Evolutionary conservation across 2,888 invertebrate genomes (phyloP).

Genomic region (Dilophus febrilis): DNA sequence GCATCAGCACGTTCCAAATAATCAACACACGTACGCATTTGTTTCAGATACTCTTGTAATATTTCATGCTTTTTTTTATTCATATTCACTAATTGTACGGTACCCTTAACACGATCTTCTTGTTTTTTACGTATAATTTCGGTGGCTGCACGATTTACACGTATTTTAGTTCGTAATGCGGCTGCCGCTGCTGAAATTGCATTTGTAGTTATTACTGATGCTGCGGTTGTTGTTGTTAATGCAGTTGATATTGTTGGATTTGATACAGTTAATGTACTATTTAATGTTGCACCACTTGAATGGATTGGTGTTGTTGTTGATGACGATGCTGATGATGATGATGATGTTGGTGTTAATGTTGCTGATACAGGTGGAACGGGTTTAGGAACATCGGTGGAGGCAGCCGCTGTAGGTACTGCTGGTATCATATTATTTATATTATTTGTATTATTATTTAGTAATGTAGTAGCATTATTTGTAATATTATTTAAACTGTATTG

Average conservation of each 20-base stretch:
- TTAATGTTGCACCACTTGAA: no score
- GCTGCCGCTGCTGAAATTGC: slow-evolving; percentile 8
- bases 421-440: slow-evolving; percentile 16
- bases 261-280: no score
- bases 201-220: slow-evolving; percentile 12
- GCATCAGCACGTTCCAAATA: slow-evolving; percentile 59
- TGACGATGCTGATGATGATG: no score
- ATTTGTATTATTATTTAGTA: slow-evolving; percentile 17
- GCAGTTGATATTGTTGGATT: no score
- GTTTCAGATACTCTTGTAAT: slow-evolving; percentile 74
- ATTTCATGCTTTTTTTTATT: slow-evolving; percentile 72
- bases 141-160: slow-evolving; percentile 40
- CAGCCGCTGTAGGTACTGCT: slow-evolving; percentile 8
- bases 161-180: slow-evolving; percentile 30
- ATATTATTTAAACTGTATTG: slow-evolving; percentile 28
- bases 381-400: slow-evolving; percentile 10
- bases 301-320: no score
- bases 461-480: slow-evolving; percentile 16
- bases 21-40: slow-evolving; percentile 69
- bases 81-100: slow-evolving; percentile 56
- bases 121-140: slow-evolving; percentile 55
- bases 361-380: slow-evolving; percentile 5
- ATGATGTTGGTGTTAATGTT: slow-evolving; percentile 11
- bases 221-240: slow-evolving; percentile 12
- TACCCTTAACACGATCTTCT: slow-evolving; percentile 57